phyloP scores from a whole-genome alignment of 2,888 invertebrate species.

The Trachelus iudaicus region DNA sequence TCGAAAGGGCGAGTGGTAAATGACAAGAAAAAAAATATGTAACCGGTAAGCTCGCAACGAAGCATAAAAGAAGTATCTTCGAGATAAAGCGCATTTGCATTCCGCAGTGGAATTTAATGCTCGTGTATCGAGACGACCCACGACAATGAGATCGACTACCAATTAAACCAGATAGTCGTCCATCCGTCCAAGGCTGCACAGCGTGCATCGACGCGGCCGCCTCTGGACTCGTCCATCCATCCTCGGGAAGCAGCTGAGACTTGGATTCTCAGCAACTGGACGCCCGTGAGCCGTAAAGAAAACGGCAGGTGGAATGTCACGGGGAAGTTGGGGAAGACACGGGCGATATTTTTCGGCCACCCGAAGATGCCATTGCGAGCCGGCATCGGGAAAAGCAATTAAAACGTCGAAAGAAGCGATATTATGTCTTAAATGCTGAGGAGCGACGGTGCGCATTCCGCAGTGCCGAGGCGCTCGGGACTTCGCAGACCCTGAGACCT shows the following conservation, averaged over 20 bases:
- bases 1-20: not conserved
- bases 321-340: not conserved
- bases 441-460: conserved; percentile 10
- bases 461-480: conserved; percentile 4
- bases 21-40: not conserved
- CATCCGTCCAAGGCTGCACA: not conserved
- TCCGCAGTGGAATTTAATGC: not conserved
- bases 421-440: conserved; percentile 30
- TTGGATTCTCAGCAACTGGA: not conserved
- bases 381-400: conserved; percentile 33
- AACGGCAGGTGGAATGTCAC: conserved; percentile 32
- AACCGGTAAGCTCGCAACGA: not conserved
- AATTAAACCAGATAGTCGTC: not conserved
- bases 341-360: conserved; percentile 2
- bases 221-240: not conserved
- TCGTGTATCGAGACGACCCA: not conserved
- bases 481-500: not conserved
- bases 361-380: conserved; percentile 15
- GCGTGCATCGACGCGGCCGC: not conserved
- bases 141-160: not conserved
- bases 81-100: not conserved
- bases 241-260: not conserved
- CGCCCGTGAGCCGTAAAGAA: not conserved
- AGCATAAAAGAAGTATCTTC: not conserved
- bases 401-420: conserved; percentile 41